A percentile compares a stretch with the other conserved stretches of the same genome.
phyloP scores from a whole-genome alignment of 2,888 invertebrate species.

The Zaprionus lineosus region DNA sequence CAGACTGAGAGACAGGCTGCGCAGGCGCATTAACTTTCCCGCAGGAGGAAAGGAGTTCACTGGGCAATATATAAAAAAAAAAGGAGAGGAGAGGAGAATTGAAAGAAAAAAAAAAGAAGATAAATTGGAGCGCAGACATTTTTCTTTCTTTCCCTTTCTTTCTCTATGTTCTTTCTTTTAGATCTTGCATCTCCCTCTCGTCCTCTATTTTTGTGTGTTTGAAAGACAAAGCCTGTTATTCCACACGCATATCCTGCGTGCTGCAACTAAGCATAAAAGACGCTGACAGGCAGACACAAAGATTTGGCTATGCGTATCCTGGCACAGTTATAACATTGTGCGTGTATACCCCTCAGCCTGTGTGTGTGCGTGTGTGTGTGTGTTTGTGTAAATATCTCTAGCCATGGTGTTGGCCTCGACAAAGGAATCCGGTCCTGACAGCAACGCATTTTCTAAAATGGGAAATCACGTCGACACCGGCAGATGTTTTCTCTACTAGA shows the following conservation, averaged over 20 bases:
- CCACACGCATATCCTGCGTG: constrained; percentile 56
- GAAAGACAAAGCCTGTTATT: constrained; percentile 36
- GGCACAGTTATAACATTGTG: constrained; percentile 18
- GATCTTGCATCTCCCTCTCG: background rate
- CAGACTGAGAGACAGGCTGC: constrained; percentile 54
- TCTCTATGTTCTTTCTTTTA: background rate
- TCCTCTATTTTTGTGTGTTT: background rate
- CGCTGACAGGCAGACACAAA: constrained; percentile 46
- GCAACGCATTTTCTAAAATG: constrained; percentile 49
- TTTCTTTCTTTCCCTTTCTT: constrained; percentile 18
- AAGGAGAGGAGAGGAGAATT: too few relatives aligned
- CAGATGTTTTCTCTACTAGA: constrained; percentile 67
- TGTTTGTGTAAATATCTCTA: constrained; percentile 45
- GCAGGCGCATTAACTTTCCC: constrained; percentile 52
- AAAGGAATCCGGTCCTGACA: constrained; percentile 59
- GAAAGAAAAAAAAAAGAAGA: constrained; percentile 32
- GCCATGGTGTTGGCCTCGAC: constrained; percentile 45
- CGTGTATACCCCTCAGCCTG: background rate
- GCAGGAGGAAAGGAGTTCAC: constrained; percentile 60
- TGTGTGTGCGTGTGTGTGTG: constrained; percentile 9
- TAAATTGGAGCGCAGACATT: constrained; percentile 53
- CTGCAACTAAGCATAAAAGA: constrained; percentile 46
- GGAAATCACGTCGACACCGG: constrained; percentile 66
- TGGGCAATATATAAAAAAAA: too few relatives aligned
- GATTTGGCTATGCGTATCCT: constrained; percentile 37